Percentiles rank a stretch among this genome's conserved stretches.
These are phyloP conservation scores for Aurelia aurita DNA, from an alignment of 30 jellyfish, hydroid and myxozoan genomes.

Conservation along the genomic window DNA sequence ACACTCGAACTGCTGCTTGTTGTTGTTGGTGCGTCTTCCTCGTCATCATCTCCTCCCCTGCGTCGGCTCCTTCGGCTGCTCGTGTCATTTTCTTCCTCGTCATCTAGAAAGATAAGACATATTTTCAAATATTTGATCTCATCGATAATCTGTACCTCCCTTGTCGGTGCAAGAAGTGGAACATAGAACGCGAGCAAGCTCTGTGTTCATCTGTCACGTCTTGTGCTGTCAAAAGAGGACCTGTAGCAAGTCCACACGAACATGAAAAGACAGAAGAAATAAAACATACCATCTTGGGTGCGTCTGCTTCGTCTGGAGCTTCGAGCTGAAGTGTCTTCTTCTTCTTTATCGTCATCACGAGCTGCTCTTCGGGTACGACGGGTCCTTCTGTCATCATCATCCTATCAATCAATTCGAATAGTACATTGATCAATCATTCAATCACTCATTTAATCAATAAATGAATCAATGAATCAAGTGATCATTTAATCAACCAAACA, in stretches of 20 bases:
- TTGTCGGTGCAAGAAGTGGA: too few species aligned
- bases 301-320: slow-evolving; percentile 67
- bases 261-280: too few species aligned
- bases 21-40: slow-evolving; percentile 55
- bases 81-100: slow-evolving; percentile 65
- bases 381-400: slow-evolving; percentile 44
- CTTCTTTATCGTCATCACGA: slow-evolving; percentile 59
- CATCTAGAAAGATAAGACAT: not conserved
- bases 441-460: too few species aligned
- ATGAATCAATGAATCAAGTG: too few species aligned
- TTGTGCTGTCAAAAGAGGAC: too few species aligned
- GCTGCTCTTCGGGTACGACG: slow-evolving; percentile 74
- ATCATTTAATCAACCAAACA: too few species aligned
- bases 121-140: too few species aligned
- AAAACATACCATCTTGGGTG: slow-evolving; percentile 23
- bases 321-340: slow-evolving; percentile 55
- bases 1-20: slow-evolving; percentile 11
- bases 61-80: slow-evolving; percentile 77
- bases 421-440: not conserved
- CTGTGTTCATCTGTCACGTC: too few species aligned
- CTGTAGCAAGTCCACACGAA: too few species aligned
- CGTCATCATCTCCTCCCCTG: slow-evolving; percentile 66
- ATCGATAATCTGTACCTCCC: too few species aligned
- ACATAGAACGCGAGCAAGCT: too few species aligned
- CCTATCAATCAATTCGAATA: not conserved